Evolutionary conservation across 2,113 vertebrate species (phyloP), one percentile per base, ranked within the genome.

Genomic region (Trematomus loennbergii): DNA sequence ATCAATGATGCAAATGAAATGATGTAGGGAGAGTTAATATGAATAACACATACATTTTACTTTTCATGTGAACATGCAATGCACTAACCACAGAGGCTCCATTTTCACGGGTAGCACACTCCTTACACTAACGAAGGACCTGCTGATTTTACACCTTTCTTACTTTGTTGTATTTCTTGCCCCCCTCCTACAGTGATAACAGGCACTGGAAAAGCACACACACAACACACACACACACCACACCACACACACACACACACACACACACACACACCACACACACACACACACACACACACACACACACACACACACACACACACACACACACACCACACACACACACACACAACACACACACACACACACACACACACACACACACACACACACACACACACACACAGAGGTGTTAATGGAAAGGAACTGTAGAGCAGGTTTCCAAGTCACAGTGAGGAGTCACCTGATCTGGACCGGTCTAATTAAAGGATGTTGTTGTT

Each of bases 401-500:
- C 67, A 82, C 22, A 29, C 15, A 4, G 55, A 85, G 87, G 78
- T 82, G 85, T 74, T 80, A 88, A 89, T 90, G 82, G 79, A 86
- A 86, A 86, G 8, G 36, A 65, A 54, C 53, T 29, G 20, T n/a
- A 67, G 64, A 74, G 67, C 48, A 55, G 53, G 75, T 80, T 86
- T 54, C 65, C 79, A 62, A 61, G 64, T 77, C 79, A 62, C 69
- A 22, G 17, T 1, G 29, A 36, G 43, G 29, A 72, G 67, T 90
- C 85, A 75, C 67, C 79, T 88, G 81, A 89, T 76, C 59, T 57
- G 49, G 57, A 33, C 63, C 0, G 8, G 50, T 59, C 73, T 87
- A 89, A 91, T 91, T 90, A 89, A 78, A 85, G 85, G 48, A 43
- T 88, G 85, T 88, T 92, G 67, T 85, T 91, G 85, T 83, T 82